phyloP scores from a whole-genome alignment of 1,140 invertebrate species.

The Lethrus apterus region DNA sequence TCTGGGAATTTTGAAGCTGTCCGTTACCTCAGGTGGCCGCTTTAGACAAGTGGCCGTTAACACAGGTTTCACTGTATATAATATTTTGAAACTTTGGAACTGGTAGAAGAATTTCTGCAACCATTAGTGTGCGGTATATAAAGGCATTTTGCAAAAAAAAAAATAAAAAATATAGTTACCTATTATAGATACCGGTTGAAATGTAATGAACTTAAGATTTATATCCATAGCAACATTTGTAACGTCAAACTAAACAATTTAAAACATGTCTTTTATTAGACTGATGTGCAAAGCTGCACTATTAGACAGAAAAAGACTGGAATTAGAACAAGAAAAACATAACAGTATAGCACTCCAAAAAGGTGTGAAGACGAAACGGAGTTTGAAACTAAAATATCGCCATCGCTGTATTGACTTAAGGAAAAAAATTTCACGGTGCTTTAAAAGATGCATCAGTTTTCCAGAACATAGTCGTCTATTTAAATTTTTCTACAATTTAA shows the following conservation, averaged over 20 bases:
- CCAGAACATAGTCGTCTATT: slow-evolving; percentile 20
- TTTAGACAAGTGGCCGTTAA: too few relatives aligned
- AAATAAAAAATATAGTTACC: too few relatives aligned
- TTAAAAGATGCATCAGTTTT: slow-evolving; percentile 21
- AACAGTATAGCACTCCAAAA: slow-evolving; percentile 23
- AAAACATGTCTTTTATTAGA: slow-evolving; percentile 26
- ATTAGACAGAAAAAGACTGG: slow-evolving; percentile 22
- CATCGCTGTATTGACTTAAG: slow-evolving; percentile 24
- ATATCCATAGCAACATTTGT: slow-evolving; percentile 1
- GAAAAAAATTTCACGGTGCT: slow-evolving; percentile 20
- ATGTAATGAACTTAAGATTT: too few relatives aligned
- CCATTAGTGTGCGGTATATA: too few relatives aligned
- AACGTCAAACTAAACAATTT: slow-evolving; percentile 1
- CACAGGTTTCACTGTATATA: too few relatives aligned
- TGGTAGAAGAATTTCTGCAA: too few relatives aligned
- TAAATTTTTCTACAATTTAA: slow-evolving; percentile 39
- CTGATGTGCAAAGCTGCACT: slow-evolving; percentile 27
- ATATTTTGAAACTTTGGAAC: too few relatives aligned
- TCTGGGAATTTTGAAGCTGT: too few relatives aligned
- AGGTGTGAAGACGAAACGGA: slow-evolving; percentile 14
- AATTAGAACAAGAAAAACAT: slow-evolving; percentile 31
- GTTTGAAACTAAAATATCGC: slow-evolving; percentile 22
- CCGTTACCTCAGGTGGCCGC: too few relatives aligned
- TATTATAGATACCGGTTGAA: too few relatives aligned
- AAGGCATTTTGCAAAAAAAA: too few relatives aligned